These are phyloP conservation scores for Tachina fera DNA, from an alignment of 2,888 invertebrate species.

Conservation along the genomic window DNA sequence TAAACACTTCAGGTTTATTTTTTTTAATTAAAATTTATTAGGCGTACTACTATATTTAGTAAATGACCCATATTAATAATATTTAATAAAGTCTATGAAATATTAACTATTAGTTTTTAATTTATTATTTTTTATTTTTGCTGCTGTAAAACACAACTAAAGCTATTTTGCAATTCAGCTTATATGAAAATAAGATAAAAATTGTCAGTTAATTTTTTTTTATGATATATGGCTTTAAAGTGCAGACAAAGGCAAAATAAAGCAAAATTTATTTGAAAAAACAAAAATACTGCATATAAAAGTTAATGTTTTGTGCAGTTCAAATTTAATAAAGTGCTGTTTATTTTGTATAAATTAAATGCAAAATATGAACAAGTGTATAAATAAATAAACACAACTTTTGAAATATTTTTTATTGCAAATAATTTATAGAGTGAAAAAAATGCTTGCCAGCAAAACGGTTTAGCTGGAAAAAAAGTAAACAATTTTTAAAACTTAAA, in stretches of 20 bases:
- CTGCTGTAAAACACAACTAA: background rate
- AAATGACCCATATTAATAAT: constrained; percentile 30
- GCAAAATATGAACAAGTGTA: background rate
- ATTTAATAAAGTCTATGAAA: constrained; percentile 38
- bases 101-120: background rate
- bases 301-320: constrained; percentile 39
- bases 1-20: background rate
- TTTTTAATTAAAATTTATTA: background rate
- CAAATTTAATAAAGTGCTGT: constrained; percentile 48
- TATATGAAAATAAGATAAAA: background rate
- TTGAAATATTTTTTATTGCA: constrained; percentile 38
- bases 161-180: constrained; percentile 11
- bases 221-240: constrained; percentile 25
- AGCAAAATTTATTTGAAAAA: background rate
- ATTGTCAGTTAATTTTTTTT: constrained; percentile 42
- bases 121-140: constrained; percentile 17
- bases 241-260: constrained; percentile 5
- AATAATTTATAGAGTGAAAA: constrained; percentile 51
- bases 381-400: background rate
- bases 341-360: constrained; percentile 34
- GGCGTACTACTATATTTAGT: background rate
- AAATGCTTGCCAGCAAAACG: constrained; percentile 6
- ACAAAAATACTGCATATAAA: background rate
- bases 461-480: background rate
- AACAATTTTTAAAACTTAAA: constrained; percentile 24